Evolutionary conservation across 2,797 vertebrate species (phyloP).

Genomic region (Corythornis leucogaster): DNA sequence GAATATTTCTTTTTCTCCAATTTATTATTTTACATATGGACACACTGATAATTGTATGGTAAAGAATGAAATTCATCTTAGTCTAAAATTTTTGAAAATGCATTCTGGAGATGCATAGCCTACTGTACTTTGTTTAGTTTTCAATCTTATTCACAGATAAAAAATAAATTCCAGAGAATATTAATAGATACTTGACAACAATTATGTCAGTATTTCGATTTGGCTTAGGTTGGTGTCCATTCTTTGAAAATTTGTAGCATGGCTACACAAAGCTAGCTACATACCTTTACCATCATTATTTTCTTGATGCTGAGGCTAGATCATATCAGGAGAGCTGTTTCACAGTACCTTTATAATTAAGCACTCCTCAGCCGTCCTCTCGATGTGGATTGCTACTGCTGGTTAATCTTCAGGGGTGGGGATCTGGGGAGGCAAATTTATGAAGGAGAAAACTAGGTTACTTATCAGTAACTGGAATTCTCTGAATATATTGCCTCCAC

Average conservation of each 20-base stretch:
- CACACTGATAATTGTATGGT: not conserved
- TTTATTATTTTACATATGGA: not conserved
- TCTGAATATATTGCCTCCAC: conserved; percentile 74
- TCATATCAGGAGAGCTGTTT: conserved; percentile 63
- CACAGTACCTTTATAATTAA: conserved; percentile 72
- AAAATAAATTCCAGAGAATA: not conserved
- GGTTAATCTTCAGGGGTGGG: conserved; percentile 71
- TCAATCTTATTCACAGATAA: not conserved
- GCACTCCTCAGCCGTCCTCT: conserved; percentile 70
- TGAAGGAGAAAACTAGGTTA: conserved; percentile 76
- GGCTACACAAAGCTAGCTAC: conserved; percentile 53
- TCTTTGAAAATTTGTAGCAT: not conserved
- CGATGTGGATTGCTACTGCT: conserved; percentile 71
- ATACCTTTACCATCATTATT: conserved; percentile 61
- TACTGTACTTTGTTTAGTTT: not conserved
- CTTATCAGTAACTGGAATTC: conserved; percentile 74
- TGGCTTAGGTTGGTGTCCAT: not conserved
- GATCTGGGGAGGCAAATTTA: conserved; percentile 74
- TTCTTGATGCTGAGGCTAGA: conserved; percentile 54
- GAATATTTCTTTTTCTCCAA: not conserved
- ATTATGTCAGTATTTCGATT: conserved; percentile 1
- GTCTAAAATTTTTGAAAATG: not conserved
- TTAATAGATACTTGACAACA: not conserved
- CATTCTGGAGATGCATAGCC: not conserved
- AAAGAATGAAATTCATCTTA: not conserved